phyloP scores from a whole-genome alignment of 2,113 vertebrate genomes.

The Trogon surrucura region DNA sequence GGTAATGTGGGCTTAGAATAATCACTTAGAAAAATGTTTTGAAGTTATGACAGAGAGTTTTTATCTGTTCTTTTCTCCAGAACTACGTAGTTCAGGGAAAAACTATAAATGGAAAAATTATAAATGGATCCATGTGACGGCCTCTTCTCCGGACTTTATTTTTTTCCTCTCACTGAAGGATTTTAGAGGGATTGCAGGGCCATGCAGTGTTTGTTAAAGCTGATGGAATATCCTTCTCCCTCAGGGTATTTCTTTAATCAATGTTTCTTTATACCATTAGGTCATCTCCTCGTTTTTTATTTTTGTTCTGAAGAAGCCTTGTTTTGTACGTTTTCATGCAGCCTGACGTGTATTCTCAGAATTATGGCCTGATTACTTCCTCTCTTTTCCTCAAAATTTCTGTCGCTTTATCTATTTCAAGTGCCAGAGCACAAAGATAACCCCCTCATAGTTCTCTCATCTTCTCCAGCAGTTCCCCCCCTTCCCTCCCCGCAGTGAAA shows the following conservation, averaged over 20 bases:
- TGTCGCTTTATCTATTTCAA: constrained; percentile 41
- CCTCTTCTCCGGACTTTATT: not conserved
- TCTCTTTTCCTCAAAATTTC: constrained; percentile 41
- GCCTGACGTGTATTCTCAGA: constrained; percentile 28
- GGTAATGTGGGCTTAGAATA: not conserved
- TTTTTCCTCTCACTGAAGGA: not conserved
- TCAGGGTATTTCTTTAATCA: constrained; percentile 59
- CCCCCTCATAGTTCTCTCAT: not conserved
- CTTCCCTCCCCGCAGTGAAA: constrained; percentile 2
- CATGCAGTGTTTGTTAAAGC: constrained; percentile 4
- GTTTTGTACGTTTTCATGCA: constrained; percentile 47
- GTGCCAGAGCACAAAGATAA: constrained; percentile 28
- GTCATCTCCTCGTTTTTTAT: constrained; percentile 27
- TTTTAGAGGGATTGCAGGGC: not conserved
- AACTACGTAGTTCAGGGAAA: not conserved
- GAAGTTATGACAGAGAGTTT: not conserved
- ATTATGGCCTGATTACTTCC: constrained; percentile 40
- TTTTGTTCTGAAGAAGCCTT: constrained; percentile 49
- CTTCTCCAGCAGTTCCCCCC: not conserved
- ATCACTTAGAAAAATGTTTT: not conserved
- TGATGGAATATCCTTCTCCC: not conserved
- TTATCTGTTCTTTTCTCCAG: not conserved
- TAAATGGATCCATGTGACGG: constrained; percentile 57
- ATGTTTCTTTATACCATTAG: constrained; percentile 53
- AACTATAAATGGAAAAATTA: not conserved